A percentile compares a stretch with the other conserved stretches of the same genome.
phyloP scores from a whole-genome alignment of 2,888 invertebrate species.

The Elmis aenea region DNA sequence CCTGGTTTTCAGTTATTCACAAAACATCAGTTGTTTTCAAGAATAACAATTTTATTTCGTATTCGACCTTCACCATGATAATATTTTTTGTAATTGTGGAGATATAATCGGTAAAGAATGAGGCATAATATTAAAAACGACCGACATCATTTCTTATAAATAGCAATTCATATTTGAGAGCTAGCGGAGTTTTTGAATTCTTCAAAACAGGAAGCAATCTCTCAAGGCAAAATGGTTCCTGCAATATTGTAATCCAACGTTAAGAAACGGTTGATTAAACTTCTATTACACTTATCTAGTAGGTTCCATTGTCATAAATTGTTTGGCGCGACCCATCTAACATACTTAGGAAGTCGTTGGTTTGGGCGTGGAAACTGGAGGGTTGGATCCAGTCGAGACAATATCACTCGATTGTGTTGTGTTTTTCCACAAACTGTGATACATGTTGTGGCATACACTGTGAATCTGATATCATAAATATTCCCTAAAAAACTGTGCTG shows the following conservation, averaged over 20 bases:
- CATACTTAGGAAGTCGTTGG: slow-evolving; percentile 29
- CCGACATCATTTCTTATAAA: no score
- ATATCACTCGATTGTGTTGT: slow-evolving; percentile 29
- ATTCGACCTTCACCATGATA: no score
- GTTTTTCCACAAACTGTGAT: slow-evolving; percentile 27
- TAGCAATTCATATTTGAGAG: neutral
- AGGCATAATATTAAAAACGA: no score
- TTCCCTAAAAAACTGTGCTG: slow-evolving; percentile 20
- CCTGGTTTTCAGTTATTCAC: no score
- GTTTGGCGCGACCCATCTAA: slow-evolving; percentile 27
- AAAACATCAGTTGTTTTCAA: no score
- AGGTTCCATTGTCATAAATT: slow-evolving; percentile 31
- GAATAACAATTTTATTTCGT: no score
- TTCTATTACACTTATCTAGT: slow-evolving; percentile 32
- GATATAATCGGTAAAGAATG: no score
- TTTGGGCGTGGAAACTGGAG: slow-evolving; percentile 19
- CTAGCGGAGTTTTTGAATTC: slow-evolving; percentile 9
- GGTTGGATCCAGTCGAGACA: slow-evolving; percentile 23
- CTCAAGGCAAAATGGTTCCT: slow-evolving; percentile 18
- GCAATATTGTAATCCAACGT: slow-evolving; percentile 21
- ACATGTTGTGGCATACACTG: slow-evolving; percentile 27
- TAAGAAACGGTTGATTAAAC: slow-evolving; percentile 33
- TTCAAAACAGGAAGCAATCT: slow-evolving; percentile 26
- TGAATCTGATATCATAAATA: slow-evolving; percentile 30
- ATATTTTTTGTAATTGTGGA: no score